A percentile compares a stretch with the other conserved stretches of the same genome.
phyloP scores from a whole-genome alignment of 2,888 invertebrate species.

The Latheticus oryzae region DNA sequence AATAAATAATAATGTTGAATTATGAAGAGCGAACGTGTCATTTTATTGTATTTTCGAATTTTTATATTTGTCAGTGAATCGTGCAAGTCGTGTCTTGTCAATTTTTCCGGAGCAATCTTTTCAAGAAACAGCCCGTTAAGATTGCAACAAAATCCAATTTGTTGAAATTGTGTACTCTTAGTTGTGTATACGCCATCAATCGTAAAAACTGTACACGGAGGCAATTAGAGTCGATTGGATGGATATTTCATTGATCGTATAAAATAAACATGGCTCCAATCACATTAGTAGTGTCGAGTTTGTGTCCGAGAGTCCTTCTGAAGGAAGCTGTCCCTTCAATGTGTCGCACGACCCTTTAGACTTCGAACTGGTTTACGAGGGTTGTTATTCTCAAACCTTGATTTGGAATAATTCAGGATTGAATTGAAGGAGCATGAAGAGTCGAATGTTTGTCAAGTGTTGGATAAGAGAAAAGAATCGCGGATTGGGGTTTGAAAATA shows the following conservation, averaged over 20 bases:
- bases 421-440: conserved; percentile 43
- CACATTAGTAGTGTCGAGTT: conserved; percentile 25
- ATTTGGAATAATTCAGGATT: conserved; percentile 44
- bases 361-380: conserved; percentile 41
- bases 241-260: conserved; percentile 17
- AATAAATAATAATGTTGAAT: no score
- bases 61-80: no score
- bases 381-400: conserved; percentile 45
- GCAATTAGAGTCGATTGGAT: conserved; percentile 27
- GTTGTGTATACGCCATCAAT: no score
- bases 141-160: no score
- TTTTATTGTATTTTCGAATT: no score
- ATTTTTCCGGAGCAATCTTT: no score
- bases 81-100: no score
- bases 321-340: conserved; percentile 30
- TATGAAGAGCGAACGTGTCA: no score
- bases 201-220: not conserved
- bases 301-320: conserved; percentile 15
- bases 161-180: no score
- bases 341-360: conserved; percentile 39
- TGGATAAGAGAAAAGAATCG: conserved; percentile 46
- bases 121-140: no score
- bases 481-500: conserved; percentile 41
- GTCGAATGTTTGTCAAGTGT: conserved; percentile 44
- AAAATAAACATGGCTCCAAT: conserved; percentile 39